Conservation (phyloP, 2,888 invertebrate genomes). For the Melieria omissa region DNA sequence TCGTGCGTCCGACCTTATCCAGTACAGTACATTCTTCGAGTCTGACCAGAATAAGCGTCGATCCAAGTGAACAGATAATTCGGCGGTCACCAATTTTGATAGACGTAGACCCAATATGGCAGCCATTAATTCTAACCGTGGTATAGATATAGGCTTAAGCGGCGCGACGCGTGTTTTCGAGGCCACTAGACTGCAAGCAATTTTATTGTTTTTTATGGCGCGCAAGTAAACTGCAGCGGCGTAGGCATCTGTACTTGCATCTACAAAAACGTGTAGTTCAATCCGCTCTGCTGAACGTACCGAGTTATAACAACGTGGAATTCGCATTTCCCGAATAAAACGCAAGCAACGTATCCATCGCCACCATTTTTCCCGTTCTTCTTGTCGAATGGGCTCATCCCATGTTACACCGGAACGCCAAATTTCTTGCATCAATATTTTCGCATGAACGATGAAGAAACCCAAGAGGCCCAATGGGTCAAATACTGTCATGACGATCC, state of each 20-base stretch:
- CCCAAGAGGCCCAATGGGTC: slow-evolving; percentile 24
- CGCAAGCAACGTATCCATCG: slow-evolving; percentile 8
- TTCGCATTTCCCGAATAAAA: neutral
- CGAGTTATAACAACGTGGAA: slow-evolving; percentile 19
- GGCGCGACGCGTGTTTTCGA: slow-evolving; percentile 29
- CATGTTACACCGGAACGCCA: slow-evolving; percentile 23
- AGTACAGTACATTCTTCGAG: slow-evolving; percentile 29
- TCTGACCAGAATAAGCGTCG: slow-evolving; percentile 24
- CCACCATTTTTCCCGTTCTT: slow-evolving; percentile 25
- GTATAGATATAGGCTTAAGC: slow-evolving; percentile 8
- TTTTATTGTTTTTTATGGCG: neutral
- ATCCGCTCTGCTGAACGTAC: slow-evolving; percentile 12
- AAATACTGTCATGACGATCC: slow-evolving; percentile 25
- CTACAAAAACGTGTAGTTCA: slow-evolving; percentile 20
- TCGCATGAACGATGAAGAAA: slow-evolving; percentile 8
- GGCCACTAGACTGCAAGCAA: neutral
- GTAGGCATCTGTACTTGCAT: slow-evolving; percentile 20
- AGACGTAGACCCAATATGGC: slow-evolving; percentile 18
- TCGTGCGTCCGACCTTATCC: slow-evolving; percentile 23
- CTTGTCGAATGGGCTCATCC: slow-evolving; percentile 10
- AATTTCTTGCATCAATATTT: slow-evolving; percentile 25
- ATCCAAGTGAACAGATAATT: slow-evolving; percentile 5
- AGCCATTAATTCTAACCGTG: slow-evolving; percentile 13
- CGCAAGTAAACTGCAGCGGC: slow-evolving; percentile 20
- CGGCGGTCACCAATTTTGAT: neutral